Conservation (phyloP, 2,113 vertebrate species). For the Cygnus buccinator region DNA sequence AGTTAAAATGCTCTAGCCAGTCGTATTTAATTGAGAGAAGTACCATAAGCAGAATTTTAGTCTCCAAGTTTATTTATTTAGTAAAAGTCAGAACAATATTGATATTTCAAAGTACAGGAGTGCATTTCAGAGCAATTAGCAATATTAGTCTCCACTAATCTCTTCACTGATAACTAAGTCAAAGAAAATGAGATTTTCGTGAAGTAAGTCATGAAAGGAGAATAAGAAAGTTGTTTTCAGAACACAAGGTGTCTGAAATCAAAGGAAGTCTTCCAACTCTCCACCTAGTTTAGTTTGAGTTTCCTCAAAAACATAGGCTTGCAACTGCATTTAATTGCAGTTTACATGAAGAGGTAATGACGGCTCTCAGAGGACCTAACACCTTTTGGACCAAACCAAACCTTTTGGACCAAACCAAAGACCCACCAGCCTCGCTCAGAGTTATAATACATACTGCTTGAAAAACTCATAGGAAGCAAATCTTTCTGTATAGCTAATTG, state of each 20-base stretch:
- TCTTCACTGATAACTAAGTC: background rate
- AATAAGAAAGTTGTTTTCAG: background rate
- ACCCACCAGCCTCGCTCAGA: background rate
- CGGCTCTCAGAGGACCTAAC: background rate
- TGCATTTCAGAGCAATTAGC: background rate
- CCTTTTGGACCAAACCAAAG: background rate
- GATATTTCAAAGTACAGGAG: background rate
- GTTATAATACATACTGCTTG: conserved; percentile 10
- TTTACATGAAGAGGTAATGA: background rate
- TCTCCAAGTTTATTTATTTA: background rate
- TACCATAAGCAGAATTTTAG: background rate
- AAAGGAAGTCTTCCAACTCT: background rate
- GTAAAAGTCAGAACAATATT: background rate
- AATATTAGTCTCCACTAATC: background rate
- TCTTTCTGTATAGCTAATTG: conserved; percentile 44
- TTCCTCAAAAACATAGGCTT: background rate
- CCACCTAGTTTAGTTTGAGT: background rate
- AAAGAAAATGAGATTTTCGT: background rate
- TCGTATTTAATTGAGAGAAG: background rate
- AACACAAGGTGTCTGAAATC: background rate
- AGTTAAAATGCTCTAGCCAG: background rate
- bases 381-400: background rate
- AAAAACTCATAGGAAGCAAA: conserved; percentile 45
- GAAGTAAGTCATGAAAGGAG: too few species aligned
- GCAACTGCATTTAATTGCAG: background rate